phyloP scores from a whole-genome alignment of 2,888 invertebrate species.

The Cryptocephalus moraei region DNA sequence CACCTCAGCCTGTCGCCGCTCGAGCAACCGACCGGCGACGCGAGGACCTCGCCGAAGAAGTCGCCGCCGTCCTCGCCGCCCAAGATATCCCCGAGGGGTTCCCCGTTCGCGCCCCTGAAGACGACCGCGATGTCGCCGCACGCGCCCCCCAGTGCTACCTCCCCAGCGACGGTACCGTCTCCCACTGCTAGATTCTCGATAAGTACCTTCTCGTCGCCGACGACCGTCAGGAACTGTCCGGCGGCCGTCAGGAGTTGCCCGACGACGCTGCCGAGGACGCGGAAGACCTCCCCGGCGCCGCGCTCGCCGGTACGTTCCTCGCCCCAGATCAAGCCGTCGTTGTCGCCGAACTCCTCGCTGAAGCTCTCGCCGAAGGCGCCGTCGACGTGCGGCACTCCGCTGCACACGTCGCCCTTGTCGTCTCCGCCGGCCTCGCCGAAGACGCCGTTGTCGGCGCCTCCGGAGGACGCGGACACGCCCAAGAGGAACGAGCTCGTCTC shows the following conservation, averaged over 20 bases:
- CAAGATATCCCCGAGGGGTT: conserved; percentile 27
- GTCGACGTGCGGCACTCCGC: conserved; percentile 21
- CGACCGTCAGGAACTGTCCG: background rate
- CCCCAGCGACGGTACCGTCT: conserved; percentile 8
- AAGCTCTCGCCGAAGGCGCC: conserved; percentile 22
- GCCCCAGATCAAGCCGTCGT: conserved; percentile 25
- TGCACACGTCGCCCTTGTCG: conserved; percentile 22
- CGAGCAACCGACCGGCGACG: conserved; percentile 16
- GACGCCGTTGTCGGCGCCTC: conserved; percentile 8
- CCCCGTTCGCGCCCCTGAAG: conserved; percentile 29
- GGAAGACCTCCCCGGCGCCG: background rate
- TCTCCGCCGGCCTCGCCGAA: conserved; percentile 27
- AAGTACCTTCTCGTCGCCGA: conserved; percentile 6
- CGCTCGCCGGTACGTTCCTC: conserved; percentile 12
- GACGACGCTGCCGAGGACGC: conserved; percentile 8
- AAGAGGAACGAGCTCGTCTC: conserved; percentile 55
- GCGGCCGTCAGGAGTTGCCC: conserved; percentile 3
- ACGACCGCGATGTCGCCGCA: conserved; percentile 16
- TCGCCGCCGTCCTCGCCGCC: conserved; percentile 27
- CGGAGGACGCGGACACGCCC: conserved; percentile 43
- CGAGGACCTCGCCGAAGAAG: conserved; percentile 23
- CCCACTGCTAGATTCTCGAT: conserved; percentile 12
- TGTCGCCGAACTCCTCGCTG: conserved; percentile 31
- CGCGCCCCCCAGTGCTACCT: conserved; percentile 3
- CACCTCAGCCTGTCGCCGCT: conserved; percentile 25